phyloP scores from a whole-genome alignment of 2,888 invertebrate species.

The Lasioglossum vierecki region DNA sequence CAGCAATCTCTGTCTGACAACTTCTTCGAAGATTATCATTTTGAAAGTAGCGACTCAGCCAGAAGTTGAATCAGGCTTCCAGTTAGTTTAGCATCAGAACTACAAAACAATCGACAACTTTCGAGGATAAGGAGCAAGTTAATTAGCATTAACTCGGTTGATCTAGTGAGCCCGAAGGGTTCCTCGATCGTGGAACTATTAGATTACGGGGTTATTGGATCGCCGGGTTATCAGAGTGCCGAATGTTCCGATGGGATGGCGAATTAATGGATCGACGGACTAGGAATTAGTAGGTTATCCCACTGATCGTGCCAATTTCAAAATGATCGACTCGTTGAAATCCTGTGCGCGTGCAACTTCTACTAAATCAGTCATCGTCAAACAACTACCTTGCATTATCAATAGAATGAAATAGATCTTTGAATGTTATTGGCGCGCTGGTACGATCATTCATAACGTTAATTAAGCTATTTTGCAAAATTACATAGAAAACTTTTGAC shows the following conservation, averaged over 20 bases:
- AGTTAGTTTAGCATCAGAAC: neutral
- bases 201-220: conserved; percentile 15
- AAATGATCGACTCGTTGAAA: neutral
- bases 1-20: too few species aligned
- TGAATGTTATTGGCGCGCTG: too few species aligned
- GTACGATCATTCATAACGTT: too few species aligned
- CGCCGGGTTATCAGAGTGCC: conserved; percentile 15
- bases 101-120: neutral
- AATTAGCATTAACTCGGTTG: neutral
- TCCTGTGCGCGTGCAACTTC: neutral
- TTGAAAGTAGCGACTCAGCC: too few species aligned
- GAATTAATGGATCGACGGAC: conserved; percentile 37
- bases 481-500: too few species aligned
- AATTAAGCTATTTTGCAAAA: too few species aligned
- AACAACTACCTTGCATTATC: neutral
- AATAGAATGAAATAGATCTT: neutral
- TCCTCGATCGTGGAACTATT: conserved; percentile 17
- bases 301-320: neutral
- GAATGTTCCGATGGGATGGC: neutral
- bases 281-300: conserved; percentile 21
- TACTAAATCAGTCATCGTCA: neutral
- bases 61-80: neutral
- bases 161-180: neutral
- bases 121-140: neutral
- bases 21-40: too few species aligned